phyloP scores from a whole-genome alignment of 2,113 vertebrate genomes.

The Donacobius atricapilla region DNA sequence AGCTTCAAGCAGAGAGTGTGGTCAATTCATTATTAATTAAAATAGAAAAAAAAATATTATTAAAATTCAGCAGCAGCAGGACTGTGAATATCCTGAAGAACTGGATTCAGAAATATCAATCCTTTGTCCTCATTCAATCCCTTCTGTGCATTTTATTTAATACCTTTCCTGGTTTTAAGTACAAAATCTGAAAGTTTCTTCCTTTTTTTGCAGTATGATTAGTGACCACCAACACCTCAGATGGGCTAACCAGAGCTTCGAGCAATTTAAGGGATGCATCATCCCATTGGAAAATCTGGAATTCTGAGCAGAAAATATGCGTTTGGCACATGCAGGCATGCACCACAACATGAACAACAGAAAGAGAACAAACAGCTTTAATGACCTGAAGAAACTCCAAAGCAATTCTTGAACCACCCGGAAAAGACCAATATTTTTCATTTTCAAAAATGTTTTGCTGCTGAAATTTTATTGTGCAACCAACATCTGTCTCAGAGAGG shows the following conservation, averaged over 20 bases:
- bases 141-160: background rate
- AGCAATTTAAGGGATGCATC: background rate
- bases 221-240: background rate
- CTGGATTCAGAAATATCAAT: background rate
- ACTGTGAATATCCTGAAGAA: background rate
- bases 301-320: background rate
- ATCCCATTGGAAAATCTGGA: background rate
- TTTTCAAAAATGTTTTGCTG: background rate
- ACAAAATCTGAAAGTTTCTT: background rate
- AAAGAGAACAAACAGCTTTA: background rate
- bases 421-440: background rate
- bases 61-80: background rate
- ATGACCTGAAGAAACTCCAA: background rate
- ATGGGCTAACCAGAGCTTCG: background rate
- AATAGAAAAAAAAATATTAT: background rate
- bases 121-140: background rate
- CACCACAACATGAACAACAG: fast-evolving
- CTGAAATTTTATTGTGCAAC: background rate
- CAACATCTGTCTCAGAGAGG: background rate
- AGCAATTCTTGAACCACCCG: background rate
- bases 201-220: background rate
- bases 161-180: background rate
- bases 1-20: background rate
- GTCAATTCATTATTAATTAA: background rate
- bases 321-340: background rate